These are phyloP conservation scores for Apis laboriosa DNA, from an alignment of 1,140 invertebrate genomes.

Conservation along the genomic window DNA sequence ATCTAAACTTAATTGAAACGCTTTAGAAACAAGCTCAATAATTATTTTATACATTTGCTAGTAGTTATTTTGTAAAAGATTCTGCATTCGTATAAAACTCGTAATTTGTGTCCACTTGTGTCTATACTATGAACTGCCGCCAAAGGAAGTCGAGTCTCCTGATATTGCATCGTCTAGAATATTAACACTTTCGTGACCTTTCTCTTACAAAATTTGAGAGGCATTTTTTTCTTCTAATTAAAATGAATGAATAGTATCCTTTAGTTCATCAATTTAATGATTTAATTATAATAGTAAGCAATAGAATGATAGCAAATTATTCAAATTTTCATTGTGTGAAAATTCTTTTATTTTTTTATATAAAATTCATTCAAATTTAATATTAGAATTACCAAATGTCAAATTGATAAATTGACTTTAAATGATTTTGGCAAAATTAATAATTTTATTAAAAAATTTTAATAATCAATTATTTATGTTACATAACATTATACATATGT, in stretches of 20 bases:
- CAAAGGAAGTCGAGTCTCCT: background rate
- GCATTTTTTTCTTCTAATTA: background rate
- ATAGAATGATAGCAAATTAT: background rate
- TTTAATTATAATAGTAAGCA: background rate
- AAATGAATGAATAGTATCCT: background rate
- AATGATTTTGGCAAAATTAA: too few relatives aligned
- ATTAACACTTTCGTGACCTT: slow-evolving; percentile 17
- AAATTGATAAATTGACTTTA: too few relatives aligned
- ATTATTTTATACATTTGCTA: background rate
- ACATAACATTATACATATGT: too few relatives aligned
- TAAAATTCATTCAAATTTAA: too few relatives aligned
- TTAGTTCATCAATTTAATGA: background rate
- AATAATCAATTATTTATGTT: too few relatives aligned
- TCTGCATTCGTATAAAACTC: background rate
- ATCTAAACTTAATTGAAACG: too few relatives aligned
- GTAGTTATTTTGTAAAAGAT: background rate
- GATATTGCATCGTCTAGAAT: slow-evolving; percentile 3
- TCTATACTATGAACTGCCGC: slow-evolving; percentile 11
- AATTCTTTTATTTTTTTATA: background rate
- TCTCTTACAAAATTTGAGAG: background rate
- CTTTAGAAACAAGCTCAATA: background rate
- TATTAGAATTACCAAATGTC: too few relatives aligned
- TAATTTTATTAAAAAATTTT: too few relatives aligned
- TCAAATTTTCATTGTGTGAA: background rate
- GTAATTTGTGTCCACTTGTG: slow-evolving; percentile 8